Percentiles rank a stretch among this genome's conserved stretches.
Conservation (phyloP, 2,797 vertebrate genomes). For the Xenops minutus region DNA sequence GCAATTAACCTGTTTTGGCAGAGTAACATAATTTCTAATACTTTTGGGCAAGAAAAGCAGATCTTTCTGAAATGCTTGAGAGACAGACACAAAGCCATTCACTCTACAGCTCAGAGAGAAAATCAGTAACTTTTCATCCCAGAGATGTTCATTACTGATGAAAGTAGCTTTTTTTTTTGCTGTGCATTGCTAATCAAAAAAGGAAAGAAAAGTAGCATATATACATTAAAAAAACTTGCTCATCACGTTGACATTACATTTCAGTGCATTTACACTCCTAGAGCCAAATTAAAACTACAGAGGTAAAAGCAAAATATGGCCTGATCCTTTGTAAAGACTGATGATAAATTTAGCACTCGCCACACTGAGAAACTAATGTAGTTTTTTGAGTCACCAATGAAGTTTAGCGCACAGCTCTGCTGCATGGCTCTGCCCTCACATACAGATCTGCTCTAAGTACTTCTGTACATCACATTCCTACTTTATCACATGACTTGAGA, state of each 20-base stretch:
- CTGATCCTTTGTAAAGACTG: background rate
- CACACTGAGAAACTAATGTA: background rate
- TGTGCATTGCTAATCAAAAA: background rate
- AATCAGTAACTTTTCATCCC: background rate
- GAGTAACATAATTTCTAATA: background rate
- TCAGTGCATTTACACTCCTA: background rate
- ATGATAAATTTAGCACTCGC: background rate
- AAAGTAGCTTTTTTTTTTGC: background rate
- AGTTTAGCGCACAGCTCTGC: background rate
- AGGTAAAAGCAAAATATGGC: background rate
- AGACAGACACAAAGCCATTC: background rate
- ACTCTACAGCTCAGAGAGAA: background rate
- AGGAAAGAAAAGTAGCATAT: background rate
- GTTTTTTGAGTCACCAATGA: background rate
- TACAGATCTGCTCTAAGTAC: background rate
- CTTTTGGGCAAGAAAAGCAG: background rate
- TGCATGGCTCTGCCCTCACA: background rate
- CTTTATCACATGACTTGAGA: fast-evolving
- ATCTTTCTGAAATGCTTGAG: background rate
- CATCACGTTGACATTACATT: background rate
- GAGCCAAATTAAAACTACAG: background rate
- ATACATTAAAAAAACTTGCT: background rate
- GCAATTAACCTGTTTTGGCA: slow-evolving; percentile 14
- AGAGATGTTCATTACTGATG: background rate
- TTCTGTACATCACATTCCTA: background rate